These are phyloP conservation scores for Pelosia muscerda DNA, from an alignment of 2,888 invertebrate species.

Conservation along the genomic window DNA sequence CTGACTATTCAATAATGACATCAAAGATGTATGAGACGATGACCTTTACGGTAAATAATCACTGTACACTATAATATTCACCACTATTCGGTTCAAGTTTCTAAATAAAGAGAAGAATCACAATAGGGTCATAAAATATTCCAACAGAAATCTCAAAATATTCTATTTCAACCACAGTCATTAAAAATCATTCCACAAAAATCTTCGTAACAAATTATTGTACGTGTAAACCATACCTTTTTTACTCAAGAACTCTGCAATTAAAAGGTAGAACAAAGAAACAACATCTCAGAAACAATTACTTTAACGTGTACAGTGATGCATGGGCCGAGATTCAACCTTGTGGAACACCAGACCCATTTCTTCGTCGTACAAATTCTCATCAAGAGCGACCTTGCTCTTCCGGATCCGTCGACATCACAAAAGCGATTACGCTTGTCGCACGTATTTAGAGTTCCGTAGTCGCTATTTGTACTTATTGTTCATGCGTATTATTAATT, in stretches of 20 bases:
- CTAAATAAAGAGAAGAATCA: not conserved
- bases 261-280: conserved; percentile 24
- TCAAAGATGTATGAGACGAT: too few species aligned
- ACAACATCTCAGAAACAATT: conserved; percentile 24
- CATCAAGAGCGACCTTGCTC: conserved; percentile 61
- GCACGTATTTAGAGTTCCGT: conserved; percentile 50
- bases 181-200: not conserved
- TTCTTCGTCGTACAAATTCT: conserved; percentile 46
- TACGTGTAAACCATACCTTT: not conserved
- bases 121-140: not conserved
- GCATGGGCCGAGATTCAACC: conserved; percentile 35
- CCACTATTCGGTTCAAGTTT: not conserved
- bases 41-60: too few species aligned
- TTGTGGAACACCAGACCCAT: conserved; percentile 39
- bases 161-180: too few species aligned
- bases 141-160: not conserved
- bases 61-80: too few species aligned
- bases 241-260: not conserved
- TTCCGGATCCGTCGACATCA: conserved; percentile 64
- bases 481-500: not conserved
- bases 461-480: not conserved
- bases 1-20: too few species aligned
- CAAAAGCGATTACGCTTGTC: conserved; percentile 54
- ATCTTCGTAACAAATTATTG: not conserved
- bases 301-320: conserved; percentile 38